Percentiles rank a stretch among this genome's conserved stretches.
Evolutionary conservation across 2,113 vertebrate species (phyloP).

Genomic region (Pseudopipra pipra): DNA sequence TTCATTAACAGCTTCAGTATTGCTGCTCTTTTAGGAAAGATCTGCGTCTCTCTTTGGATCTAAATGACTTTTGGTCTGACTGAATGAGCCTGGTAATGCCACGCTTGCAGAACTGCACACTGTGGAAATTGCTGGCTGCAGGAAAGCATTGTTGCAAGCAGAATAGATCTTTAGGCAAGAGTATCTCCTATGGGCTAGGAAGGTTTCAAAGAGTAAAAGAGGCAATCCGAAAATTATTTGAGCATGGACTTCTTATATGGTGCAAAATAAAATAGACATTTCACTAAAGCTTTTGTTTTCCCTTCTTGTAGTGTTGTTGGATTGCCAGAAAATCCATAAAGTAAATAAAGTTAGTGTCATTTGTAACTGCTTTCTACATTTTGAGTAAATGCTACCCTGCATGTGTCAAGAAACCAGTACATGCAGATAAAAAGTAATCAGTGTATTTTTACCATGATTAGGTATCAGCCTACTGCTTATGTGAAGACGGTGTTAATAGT

Average conservation of each 20-base stretch:
- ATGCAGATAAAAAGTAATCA: neutral
- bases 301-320: neutral
- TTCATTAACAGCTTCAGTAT: neutral
- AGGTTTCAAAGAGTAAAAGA: neutral
- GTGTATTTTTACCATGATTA: neutral
- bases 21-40: neutral
- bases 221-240: neutral
- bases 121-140: neutral
- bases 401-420: neutral
- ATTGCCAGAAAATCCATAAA: neutral
- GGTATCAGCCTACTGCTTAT: neutral
- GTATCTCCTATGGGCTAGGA: neutral
- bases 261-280: neutral
- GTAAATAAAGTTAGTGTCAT: neutral
- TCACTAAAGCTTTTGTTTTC: neutral
- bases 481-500: neutral
- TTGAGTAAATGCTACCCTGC: neutral
- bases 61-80: neutral
- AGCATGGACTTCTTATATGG: neutral
- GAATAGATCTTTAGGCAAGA: neutral
- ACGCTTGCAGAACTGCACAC: neutral
- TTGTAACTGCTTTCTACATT: neutral
- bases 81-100: neutral
- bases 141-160: neutral
- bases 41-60: neutral